A percentile compares a stretch with the other conserved stretches of the same genome.
Evolutionary conservation across 2,888 invertebrate species (phyloP).

Genomic region (Tetragnatha montana): DNA sequence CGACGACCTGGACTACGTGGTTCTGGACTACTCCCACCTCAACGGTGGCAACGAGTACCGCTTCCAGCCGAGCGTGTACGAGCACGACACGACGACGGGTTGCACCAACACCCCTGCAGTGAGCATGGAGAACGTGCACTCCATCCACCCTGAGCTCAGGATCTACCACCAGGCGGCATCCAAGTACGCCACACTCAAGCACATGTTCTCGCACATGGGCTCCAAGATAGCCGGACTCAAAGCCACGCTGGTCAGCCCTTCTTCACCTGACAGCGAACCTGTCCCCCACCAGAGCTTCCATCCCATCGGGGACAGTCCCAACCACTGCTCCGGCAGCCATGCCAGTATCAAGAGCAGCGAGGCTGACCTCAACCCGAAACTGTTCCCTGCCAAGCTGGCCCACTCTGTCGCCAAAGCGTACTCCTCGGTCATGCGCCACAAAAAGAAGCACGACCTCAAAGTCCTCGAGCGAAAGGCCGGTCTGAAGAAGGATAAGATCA

Average conservation of each 20-base stretch:
- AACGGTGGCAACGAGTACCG: slow-evolving; percentile 51
- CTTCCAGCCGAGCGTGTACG: slow-evolving; percentile 69
- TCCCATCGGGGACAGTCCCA: slow-evolving; percentile 21
- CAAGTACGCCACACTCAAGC: slow-evolving; percentile 74
- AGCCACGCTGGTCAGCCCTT: slow-evolving; percentile 57
- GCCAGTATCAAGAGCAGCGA: slow-evolving; percentile 68
- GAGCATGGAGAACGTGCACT: slow-evolving; percentile 77
- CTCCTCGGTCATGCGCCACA: slow-evolving; percentile 76
- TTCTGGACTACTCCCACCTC: slow-evolving; percentile 76
- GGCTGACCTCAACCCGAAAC: slow-evolving; percentile 67
- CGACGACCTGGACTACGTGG: slow-evolving; percentile 80
- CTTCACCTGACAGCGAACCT: slow-evolving; percentile 27
- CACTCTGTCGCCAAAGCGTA: slow-evolving; percentile 76
- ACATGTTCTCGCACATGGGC: slow-evolving; percentile 74
- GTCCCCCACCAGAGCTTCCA: slow-evolving; percentile 16
- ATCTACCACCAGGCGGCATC: slow-evolving; percentile 82
- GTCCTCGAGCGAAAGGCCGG: slow-evolving; percentile 44
- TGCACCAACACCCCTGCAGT: slow-evolving; percentile 76
- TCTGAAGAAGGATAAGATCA: slow-evolving; percentile 58
- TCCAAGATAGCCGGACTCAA: slow-evolving; percentile 71
- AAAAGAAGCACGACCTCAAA: slow-evolving; percentile 73
- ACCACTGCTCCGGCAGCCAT: slow-evolving; percentile 53
- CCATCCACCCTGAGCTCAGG: slow-evolving; percentile 86
- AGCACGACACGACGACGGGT: slow-evolving; percentile 76
- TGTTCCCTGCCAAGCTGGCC: slow-evolving; percentile 73